A percentile compares a stretch with the other conserved stretches of the same genome.
phyloP scores from a whole-genome alignment of 2,888 invertebrate species.

The Lasioglossum morio region DNA sequence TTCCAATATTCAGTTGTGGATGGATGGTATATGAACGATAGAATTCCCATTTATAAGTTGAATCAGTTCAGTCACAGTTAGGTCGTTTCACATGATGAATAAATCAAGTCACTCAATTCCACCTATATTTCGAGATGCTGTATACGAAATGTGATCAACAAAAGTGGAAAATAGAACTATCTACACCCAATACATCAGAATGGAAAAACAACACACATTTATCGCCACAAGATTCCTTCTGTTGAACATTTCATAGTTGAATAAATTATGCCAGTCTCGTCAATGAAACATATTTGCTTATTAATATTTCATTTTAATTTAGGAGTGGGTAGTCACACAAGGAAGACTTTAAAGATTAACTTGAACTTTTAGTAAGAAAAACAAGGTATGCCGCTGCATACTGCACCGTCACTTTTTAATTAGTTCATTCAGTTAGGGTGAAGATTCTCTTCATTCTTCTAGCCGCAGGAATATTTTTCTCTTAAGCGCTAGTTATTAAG shows the following conservation, averaged over 20 bases:
- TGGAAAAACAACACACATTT: neutral
- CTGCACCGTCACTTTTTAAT: neutral
- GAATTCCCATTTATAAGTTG: neutral
- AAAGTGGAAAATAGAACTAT: neutral
- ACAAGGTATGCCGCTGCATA: neutral
- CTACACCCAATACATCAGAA: neutral
- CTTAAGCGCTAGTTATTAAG: neutral
- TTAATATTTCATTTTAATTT: neutral
- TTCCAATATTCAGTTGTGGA: neutral
- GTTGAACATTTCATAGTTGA: no score
- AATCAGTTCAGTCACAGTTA: neutral
- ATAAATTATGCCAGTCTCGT: neutral
- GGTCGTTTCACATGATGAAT: neutral
- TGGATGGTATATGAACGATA: neutral
- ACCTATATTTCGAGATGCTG: neutral
- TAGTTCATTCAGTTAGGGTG: neutral
- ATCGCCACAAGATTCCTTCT: neutral
- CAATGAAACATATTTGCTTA: neutral
- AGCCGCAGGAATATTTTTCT: constrained; percentile 2
- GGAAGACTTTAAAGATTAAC: neutral
- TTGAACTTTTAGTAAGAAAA: neutral
- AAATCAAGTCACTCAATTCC: neutral
- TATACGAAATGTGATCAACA: neutral
- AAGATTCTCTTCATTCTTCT: neutral
- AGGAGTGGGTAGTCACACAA: neutral